Percentiles rank a stretch among this genome's conserved stretches.
phyloP scores from a whole-genome alignment of 2,113 vertebrate species.

The Himantopus leucocephalus region DNA sequence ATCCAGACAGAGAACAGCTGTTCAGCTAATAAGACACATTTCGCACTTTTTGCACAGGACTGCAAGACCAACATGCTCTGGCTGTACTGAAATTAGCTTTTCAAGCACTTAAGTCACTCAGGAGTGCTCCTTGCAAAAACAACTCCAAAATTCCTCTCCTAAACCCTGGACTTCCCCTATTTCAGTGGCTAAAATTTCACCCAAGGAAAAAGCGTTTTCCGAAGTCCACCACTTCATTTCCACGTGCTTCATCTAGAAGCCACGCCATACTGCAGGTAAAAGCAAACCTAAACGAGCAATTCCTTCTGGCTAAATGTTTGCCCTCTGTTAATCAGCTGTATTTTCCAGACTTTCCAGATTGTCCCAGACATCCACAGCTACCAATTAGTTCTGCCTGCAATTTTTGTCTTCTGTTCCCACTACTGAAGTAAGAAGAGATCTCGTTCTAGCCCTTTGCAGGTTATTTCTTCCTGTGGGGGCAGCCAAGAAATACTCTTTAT shows the following conservation, averaged over 20 bases:
- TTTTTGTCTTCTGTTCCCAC: neutral
- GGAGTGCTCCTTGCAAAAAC: neutral
- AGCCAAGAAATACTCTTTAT: neutral
- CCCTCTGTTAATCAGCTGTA: neutral
- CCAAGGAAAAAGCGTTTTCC: neutral
- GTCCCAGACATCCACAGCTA: neutral
- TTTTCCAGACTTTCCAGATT: neutral
- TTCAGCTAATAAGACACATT: slow-evolving; percentile 55
- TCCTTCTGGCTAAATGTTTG: neutral
- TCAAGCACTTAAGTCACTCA: neutral
- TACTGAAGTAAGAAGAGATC: neutral
- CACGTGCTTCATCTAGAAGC: neutral
- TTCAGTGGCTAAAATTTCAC: neutral
- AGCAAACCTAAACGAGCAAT: neutral
- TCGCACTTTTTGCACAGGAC: slow-evolving; percentile 22
- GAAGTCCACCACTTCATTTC: neutral
- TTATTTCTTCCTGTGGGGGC: neutral
- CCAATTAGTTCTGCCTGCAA: neutral
- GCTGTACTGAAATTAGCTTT: neutral
- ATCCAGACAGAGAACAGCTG: slow-evolving; percentile 73
- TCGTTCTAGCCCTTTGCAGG: neutral
- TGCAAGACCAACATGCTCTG: neutral
- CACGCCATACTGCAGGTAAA: neutral
- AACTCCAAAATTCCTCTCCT: neutral
- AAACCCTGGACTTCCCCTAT: neutral